Base-by-base conservation (phyloP, 2,797 vertebrate genomes). In the Phylloscopus collybita region DNA sequence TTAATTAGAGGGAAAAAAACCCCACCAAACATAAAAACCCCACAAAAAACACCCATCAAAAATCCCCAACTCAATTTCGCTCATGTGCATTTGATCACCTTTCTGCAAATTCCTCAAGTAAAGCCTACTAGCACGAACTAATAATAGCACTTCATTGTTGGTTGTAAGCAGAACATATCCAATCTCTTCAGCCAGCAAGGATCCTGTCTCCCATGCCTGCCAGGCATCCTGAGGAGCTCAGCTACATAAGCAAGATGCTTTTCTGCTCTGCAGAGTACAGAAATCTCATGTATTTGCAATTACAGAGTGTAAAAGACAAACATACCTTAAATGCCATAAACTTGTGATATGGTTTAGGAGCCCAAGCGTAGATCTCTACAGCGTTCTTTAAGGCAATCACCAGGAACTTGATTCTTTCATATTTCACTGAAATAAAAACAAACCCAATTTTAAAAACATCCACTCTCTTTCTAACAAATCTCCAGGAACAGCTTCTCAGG, bases 301-400 rank as follows among this genome's bases (percentile, higher is more conserved):
- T 34, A 60, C 65, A 49, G 36, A 57, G 56, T 11, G 34, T 67
- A 81, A 57, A 76, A 86, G 40, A 40, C 56, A 51, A 78, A 88
- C 98, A 95, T 97, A 99, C 99, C 99, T 99, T 99, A 97, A 99
- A 99, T 89, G 99, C 99, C 99, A 99, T 99, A 80, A 99, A 99
- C 97, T 99, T 99, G 98, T 99, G 99, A 97, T 99, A 99, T 8
- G 99, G 99, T 98, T 99, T 99, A 21, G 99, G 99, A 80, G 99
- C 99, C 99, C 99, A 99, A 82, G 99, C 99, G 57, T 99, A 99
- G 96, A 99, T 99, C 98, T 99, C 99, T 93, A 99, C 99, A 6
- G 99, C 97, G 84, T 98, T 99, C 98, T 99, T 99, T 98, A 99
- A 98, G 95, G 99, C 99, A 89, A 99, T 99, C 98, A 99, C 99